Conservation (phyloP, 1,140 invertebrate genomes). For the Drosophila gunungcola region DNA sequence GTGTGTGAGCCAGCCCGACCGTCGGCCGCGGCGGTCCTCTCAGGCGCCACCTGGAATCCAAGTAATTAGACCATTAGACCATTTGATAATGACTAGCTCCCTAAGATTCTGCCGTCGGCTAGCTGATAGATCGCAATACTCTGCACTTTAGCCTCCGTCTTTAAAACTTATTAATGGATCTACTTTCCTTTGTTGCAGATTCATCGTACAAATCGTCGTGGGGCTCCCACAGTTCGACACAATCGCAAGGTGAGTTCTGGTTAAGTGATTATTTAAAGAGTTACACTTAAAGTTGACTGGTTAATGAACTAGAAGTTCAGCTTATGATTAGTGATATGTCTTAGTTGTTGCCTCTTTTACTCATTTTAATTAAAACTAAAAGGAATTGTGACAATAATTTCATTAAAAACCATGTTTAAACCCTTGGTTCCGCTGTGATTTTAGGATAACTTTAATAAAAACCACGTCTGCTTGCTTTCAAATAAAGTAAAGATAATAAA, state of each 20-base stretch:
- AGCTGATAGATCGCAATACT: background rate
- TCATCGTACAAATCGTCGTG: constrained; percentile 90
- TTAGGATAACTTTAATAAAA: no score
- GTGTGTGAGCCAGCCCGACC: constrained; percentile 75
- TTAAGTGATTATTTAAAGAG: background rate
- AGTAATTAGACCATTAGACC: constrained; percentile 61
- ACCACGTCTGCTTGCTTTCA: no score
- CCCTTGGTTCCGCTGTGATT: no score
- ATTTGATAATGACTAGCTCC: constrained; percentile 2
- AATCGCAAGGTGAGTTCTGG: constrained; percentile 87
- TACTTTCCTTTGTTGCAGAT: constrained; percentile 85
- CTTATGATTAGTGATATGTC: no score
- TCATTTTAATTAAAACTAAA: no score
- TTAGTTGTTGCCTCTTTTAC: no score
- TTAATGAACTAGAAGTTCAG: no score
- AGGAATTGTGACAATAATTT: no score
- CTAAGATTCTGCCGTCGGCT: constrained; percentile 47
- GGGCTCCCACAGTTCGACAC: constrained; percentile 88
- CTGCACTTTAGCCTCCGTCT: background rate
- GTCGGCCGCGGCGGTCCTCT: constrained; percentile 29
- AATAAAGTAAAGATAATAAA: no score
- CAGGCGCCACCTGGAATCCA: constrained; percentile 65
- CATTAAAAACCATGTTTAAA: no score
- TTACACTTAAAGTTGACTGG: background rate
- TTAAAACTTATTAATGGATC: background rate